phyloP scores from a whole-genome alignment of 2,888 invertebrate genomes.

The Drosophila rubida region DNA sequence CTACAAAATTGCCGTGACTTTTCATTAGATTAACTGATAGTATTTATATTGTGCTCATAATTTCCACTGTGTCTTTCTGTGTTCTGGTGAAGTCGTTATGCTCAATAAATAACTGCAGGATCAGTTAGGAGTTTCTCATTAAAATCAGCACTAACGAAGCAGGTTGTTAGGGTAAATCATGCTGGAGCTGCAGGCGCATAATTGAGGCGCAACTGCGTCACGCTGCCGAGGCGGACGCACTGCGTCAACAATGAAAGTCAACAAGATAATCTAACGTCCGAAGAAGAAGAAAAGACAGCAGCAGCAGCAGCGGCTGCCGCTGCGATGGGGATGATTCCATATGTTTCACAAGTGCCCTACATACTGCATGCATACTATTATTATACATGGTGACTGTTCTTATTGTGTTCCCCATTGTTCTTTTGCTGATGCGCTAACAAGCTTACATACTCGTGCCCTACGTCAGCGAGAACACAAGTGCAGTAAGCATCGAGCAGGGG shows the following conservation, averaged over 20 bases:
- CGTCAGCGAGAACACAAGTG: conserved; percentile 22
- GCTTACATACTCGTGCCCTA: conserved; percentile 26
- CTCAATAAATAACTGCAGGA: conserved; percentile 4
- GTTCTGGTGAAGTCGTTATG: neutral
- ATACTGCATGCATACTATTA: conserved; percentile 4
- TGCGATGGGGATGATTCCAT: conserved; percentile 13
- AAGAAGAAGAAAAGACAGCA: conserved; percentile 8
- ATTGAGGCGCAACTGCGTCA: conserved; percentile 13
- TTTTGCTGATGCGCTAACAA: conserved; percentile 50
- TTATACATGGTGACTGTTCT: conserved; percentile 10
- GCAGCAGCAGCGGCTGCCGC: conserved; percentile 8
- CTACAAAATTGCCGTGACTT: conserved; percentile 34
- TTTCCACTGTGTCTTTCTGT: neutral
- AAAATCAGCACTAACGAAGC: conserved; percentile 9
- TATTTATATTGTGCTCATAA: conserved; percentile 24
- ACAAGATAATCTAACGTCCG: conserved; percentile 34
- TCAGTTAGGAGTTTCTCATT: conserved; percentile 3
- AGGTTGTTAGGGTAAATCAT: conserved; percentile 1
- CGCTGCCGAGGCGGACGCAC: conserved; percentile 21
- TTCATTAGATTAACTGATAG: conserved; percentile 46
- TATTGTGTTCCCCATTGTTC: conserved; percentile 39
- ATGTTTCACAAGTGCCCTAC: conserved; percentile 34
- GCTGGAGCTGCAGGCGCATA: neutral
- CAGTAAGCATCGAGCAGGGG: conserved; percentile 6
- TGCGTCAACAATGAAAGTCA: conserved; percentile 30